These are phyloP conservation scores for Arge pagana DNA, from an alignment of 2,888 invertebrate genomes.

Conservation along the genomic window DNA sequence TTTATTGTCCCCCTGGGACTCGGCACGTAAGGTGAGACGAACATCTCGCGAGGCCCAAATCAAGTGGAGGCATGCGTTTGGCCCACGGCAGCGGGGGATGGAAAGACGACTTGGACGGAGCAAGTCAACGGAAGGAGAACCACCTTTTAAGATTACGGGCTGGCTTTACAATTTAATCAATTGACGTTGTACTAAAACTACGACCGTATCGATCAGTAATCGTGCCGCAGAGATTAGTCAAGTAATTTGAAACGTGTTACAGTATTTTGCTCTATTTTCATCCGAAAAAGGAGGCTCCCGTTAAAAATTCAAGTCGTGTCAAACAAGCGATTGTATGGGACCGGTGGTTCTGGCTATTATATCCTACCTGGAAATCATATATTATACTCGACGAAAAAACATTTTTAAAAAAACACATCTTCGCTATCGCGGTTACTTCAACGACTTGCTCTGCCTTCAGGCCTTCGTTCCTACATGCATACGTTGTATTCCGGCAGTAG, in stretches of 20 bases:
- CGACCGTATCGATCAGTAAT: conserved; percentile 15
- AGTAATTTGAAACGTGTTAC: conserved; percentile 1
- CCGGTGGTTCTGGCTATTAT: no score
- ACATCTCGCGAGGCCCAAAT: background rate
- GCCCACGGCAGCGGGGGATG: background rate
- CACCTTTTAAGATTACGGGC: conserved; percentile 18
- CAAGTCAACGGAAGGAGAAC: background rate
- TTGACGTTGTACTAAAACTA: conserved; percentile 8
- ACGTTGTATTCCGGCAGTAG: no score
- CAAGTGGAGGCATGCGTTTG: background rate
- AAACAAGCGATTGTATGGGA: no score
- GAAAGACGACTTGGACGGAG: background rate
- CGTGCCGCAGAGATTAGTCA: background rate
- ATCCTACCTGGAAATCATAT: no score
- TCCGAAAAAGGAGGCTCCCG: background rate
- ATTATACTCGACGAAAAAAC: no score
- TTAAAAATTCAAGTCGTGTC: no score
- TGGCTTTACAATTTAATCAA: conserved; percentile 18
- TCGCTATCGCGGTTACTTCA: no score
- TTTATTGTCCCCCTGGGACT: conserved; percentile 14
- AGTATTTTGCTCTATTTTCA: background rate
- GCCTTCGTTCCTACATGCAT: no score
- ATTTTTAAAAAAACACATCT: no score
- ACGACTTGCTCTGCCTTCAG: no score
- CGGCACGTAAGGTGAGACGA: conserved; percentile 4